Evolutionary conservation across 2,113 vertebrate genomes (phyloP).

Genomic region (Orcinus orca): DNA sequence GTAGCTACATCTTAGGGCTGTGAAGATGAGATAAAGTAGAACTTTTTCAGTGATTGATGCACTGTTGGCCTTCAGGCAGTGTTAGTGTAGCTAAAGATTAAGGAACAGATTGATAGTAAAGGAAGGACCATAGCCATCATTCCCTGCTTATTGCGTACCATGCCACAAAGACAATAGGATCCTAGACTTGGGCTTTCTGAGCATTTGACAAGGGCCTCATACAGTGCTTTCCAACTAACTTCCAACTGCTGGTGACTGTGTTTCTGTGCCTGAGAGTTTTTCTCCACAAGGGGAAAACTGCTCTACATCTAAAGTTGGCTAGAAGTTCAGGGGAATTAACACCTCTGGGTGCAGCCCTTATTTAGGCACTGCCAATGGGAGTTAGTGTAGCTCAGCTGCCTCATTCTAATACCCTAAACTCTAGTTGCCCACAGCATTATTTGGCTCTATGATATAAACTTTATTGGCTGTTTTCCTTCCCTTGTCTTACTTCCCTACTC

Average conservation of each 20-base stretch:
- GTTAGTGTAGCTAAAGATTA: not conserved
- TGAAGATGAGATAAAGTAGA: not conserved
- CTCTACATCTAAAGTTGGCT: not conserved
- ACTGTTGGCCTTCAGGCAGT: not conserved
- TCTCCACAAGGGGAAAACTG: not conserved
- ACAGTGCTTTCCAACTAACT: not conserved
- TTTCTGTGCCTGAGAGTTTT: not conserved
- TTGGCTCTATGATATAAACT: not conserved
- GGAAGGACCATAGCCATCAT: not conserved
- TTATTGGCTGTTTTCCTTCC: not conserved
- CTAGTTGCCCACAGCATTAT: not conserved
- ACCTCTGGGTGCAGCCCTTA: not conserved
- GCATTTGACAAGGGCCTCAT: not conserved
- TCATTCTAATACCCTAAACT: not conserved
- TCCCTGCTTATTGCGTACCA: not conserved
- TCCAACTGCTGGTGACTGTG: not conserved
- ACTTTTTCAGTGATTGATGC: not conserved
- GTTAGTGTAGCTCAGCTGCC: not conserved
- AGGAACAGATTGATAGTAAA: not conserved
- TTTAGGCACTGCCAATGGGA: not conserved
- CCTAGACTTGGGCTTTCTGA: not conserved
- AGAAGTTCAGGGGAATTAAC: not conserved
- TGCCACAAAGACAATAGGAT: not conserved
- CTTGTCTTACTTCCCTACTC: not conserved
- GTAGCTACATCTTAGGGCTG: not conserved